Base-by-base conservation (phyloP, 1,140 invertebrate species). In the Drosophila lowei region DNA sequence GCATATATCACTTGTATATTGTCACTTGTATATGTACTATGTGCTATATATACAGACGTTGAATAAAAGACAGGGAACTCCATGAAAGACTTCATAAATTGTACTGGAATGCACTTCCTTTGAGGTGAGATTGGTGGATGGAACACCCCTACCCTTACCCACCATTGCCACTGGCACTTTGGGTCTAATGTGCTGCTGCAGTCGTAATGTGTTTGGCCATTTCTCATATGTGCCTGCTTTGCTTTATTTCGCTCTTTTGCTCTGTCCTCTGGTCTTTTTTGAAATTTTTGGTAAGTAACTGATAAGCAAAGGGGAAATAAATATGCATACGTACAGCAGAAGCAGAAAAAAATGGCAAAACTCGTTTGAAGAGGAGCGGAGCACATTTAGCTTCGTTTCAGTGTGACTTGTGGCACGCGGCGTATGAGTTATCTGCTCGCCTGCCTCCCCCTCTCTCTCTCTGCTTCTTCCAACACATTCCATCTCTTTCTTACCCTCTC, bases 271-370 rank as follows among this genome's bases (percentile, higher is more conserved):
- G 80, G 80, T 64, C 21, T 57, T 60, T 21, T 42, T 48, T 9
- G 8, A 3, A 18, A 15, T 58, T 77, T 77, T 80, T 53, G 67
- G 81, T 72, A 65, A 86, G 61, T 71, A 61, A 73, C 83, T 79
- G 84, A 88, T 88, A 88, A 88, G 83, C 83, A 60, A 62, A 73
- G 63, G 79, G 75, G 83, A 88, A 86, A 89, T 88, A 88, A 83
- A 88, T 88, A 83, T 86, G 83, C 83, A 88, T 81, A 85, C 64
- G 63, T 47, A 70, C 56, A 47, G 30, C 21, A 46, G 52, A 7
- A 43, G 43, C 16, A 34, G 53, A 25, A 48, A 59, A 66, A 67
- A 66, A 68, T 65, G 59, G 44, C 70, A 72, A 54, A 18, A 18
- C 18, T 18, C 18, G 23, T 49, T 44, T 42, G 48, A 52, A 50